Base-by-base conservation (phyloP, 2,113 vertebrate species). In the human (Homo sapiens) region DNA sequence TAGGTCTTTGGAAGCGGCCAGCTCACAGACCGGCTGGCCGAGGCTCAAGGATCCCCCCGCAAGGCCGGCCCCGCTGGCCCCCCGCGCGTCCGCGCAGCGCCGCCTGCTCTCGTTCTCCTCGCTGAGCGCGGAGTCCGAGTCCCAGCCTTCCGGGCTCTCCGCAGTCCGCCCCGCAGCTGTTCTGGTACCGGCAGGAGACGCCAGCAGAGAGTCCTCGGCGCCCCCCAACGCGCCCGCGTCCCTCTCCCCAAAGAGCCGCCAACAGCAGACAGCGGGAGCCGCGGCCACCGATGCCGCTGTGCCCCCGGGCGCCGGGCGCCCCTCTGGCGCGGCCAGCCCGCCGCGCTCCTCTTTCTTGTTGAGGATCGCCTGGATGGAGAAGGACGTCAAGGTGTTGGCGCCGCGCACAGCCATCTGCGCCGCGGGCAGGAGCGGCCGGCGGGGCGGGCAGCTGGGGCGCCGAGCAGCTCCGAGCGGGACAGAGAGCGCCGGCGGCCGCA, bases 301-400 rank as follows among this genome's bases (percentile, higher is more conserved):
- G 84, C 97, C 95, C 27, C 96, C 94, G 6, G 97, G 97, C 1
- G 45, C 89, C 35, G 82, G 92, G 80, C 97, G 98, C 59, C 96
- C 98, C 72, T 98, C 98, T 13, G 90, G 80, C 90, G 85, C 96
- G 45, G 97, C 89, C 61, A 84, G 85, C 32, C 84, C 94, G 30
- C 94, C 89, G 55, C 98, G 98, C 93, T 99, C 99, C 96, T 99
- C 99, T 96, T 99, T 99, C 98, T 99, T 99, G 98, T 99, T 99
- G 93, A 99, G 98, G 97, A 99, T 99, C 93, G 99, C 99, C 98
- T 99, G 99, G 98, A 99, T 99, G 59, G 99, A 99, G 98, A 99
- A 99, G 43, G 99, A 99, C 98, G 99, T 99, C 96, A 99, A 98
- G 96, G 99, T 98, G 98, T 97, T 98, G 96, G 96, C 97, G 96